Evolutionary conservation across 2,888 invertebrate species (phyloP).

Genomic region (Eilema griseolum): DNA sequence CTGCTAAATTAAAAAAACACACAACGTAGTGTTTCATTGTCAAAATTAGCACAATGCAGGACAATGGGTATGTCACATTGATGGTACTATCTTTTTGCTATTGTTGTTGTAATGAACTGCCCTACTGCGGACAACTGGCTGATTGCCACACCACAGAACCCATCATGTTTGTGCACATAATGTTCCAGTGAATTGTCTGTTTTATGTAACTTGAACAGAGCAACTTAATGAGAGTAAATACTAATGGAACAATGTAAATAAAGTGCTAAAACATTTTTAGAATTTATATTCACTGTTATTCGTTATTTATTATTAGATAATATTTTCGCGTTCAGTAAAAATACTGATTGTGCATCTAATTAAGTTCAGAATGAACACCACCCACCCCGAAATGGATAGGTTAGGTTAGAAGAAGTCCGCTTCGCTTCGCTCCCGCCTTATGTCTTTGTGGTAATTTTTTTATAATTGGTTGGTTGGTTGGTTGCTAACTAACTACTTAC

Average conservation of each 20-base stretch:
- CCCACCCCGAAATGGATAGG: too few species aligned
- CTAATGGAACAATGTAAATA: not conserved
- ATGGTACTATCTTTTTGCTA: not conserved
- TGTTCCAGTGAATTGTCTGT: not conserved
- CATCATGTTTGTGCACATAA: not conserved
- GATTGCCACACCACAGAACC: not conserved
- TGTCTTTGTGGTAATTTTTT: too few species aligned
- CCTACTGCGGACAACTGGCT: not conserved
- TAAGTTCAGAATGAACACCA: too few species aligned
- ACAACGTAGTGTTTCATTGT: not conserved
- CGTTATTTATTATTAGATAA: too few species aligned
- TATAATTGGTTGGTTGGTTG: too few species aligned
- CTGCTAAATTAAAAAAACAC: not conserved
- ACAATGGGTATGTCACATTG: not conserved
- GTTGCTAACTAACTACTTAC: too few species aligned
- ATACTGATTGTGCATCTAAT: too few species aligned
- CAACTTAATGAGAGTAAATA: not conserved
- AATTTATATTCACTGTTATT: too few species aligned
- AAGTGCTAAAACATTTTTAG: not conserved
- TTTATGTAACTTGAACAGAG: not conserved
- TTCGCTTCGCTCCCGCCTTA: too few species aligned
- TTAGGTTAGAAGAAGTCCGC: too few species aligned
- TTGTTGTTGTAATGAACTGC: conserved; percentile 1
- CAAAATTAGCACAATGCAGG: not conserved
- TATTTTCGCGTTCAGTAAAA: too few species aligned